Percentiles rank a stretch among this genome's conserved stretches.
phyloP scores from a whole-genome alignment of 2,797 vertebrate genomes.

The Lemur catta region DNA sequence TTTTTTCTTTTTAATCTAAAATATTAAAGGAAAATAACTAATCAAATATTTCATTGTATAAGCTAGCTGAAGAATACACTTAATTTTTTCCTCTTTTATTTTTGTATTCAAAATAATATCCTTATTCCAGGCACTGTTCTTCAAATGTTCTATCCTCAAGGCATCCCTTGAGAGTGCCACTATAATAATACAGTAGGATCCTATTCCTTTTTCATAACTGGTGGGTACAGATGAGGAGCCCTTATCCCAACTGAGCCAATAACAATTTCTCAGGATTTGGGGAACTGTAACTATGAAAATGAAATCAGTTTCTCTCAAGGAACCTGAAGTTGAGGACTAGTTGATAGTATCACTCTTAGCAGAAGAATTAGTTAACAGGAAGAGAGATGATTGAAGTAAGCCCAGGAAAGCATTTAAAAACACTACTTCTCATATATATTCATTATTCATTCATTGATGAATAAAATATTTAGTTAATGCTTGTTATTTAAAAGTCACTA shows the following conservation, averaged over 20 bases:
- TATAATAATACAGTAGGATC: too few relatives aligned
- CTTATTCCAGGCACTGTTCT: not conserved
- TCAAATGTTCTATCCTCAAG: not conserved
- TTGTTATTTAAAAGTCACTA: not conserved
- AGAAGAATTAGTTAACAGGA: not conserved
- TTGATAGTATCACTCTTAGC: not conserved
- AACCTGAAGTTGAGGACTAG: not conserved
- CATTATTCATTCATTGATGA: not conserved
- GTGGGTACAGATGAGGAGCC: not conserved
- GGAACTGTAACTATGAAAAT: not conserved
- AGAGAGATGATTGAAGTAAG: not conserved
- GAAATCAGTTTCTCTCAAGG: not conserved
- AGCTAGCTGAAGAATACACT: not conserved
- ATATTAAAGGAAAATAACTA: not conserved
- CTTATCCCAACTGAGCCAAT: not conserved
- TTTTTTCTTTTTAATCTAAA: not conserved
- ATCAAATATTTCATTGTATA: not conserved
- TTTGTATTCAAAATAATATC: not conserved
- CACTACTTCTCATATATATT: not conserved
- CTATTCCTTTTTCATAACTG: not conserved
- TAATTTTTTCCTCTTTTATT: not conserved
- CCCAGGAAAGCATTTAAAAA: not conserved
- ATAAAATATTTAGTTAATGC: not conserved
- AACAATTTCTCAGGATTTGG: not conserved
- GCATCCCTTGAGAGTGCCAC: not conserved